phyloP scores from a whole-genome alignment of 1,140 invertebrate species.

The Eufriesea mexicana region DNA sequence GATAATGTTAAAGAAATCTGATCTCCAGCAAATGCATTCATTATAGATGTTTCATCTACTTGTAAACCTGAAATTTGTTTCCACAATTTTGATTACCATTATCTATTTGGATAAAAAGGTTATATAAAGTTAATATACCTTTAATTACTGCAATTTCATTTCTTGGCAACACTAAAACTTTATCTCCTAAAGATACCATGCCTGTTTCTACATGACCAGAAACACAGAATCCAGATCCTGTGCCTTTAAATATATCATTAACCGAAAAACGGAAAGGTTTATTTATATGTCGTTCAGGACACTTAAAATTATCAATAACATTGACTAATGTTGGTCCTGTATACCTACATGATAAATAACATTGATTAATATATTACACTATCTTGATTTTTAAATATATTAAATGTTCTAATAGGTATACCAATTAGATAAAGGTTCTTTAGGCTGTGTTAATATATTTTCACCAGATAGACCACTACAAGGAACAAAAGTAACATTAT shows the following conservation, averaged over 20 bases:
- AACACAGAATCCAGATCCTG: conserved; percentile 93
- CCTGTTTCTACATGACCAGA: conserved; percentile 96
- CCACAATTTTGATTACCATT: not conserved
- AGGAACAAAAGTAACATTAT: conserved; percentile 94
- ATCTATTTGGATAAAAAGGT: not conserved
- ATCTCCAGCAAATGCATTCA: conserved; percentile 96
- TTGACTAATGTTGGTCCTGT: conserved; percentile 76
- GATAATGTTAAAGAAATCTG: conserved; percentile 92
- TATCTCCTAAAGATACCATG: conserved; percentile 91
- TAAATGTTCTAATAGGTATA: conserved; percentile 50
- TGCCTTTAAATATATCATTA: conserved; percentile 97
- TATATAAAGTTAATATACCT: conserved; percentile 76
- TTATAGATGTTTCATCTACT: conserved; percentile 88
- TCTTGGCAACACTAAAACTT: conserved; percentile 93
- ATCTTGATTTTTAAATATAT: not conserved
- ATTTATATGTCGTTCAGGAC: conserved; percentile 91
- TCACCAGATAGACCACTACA: conserved; percentile 97
- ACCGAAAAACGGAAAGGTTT: conserved; percentile 96
- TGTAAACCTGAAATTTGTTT: conserved; percentile 81
- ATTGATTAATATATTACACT: not conserved
- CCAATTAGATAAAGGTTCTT: conserved; percentile 84
- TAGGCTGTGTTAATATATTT: conserved; percentile 90
- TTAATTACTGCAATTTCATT: conserved; percentile 91
- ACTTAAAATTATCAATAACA: conserved; percentile 89
- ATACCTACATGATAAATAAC: conserved; percentile 71